Conservation (phyloP, 2,797 vertebrate species). For the Thamnophis elegans region DNA sequence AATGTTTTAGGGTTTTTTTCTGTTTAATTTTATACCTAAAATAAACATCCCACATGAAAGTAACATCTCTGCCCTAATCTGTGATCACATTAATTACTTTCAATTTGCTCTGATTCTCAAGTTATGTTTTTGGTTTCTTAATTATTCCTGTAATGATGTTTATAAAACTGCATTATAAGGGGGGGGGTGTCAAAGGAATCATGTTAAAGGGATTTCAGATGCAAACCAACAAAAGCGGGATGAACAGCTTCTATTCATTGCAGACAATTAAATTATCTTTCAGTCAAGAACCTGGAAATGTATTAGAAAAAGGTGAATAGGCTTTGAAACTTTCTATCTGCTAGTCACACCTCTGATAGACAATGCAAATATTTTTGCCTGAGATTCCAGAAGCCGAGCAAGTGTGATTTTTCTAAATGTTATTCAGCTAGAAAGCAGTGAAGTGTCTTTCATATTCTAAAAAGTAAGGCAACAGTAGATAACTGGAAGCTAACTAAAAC, state of each 20-base stretch:
- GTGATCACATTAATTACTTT: neutral
- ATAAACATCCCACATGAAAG: neutral
- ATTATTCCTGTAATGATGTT: slow-evolving; percentile 1
- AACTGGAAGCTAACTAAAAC: neutral
- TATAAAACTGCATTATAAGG: neutral
- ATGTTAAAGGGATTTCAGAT: neutral
- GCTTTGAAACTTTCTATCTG: slow-evolving; percentile 18
- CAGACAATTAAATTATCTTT: slow-evolving; percentile 37
- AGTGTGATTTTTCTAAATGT: neutral
- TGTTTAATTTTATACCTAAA: neutral
- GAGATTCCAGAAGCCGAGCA: slow-evolving; percentile 20
- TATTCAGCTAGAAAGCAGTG: neutral
- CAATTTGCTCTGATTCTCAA: neutral
- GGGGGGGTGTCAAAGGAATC: neutral
- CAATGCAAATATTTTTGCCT: slow-evolving; percentile 22
- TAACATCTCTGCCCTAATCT: neutral
- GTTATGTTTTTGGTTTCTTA: neutral
- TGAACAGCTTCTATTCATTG: neutral
- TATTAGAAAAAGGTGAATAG: neutral
- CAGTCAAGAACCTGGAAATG: slow-evolving; percentile 9
- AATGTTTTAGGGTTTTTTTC: neutral
- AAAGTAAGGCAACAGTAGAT: neutral
- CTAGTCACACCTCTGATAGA: slow-evolving; percentile 24
- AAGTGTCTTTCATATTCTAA: neutral
- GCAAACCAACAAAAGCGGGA: slow-evolving; percentile 12